Evolutionary conservation across 2,113 vertebrate genomes (phyloP).

Genomic region (Hucho hucho): DNA sequence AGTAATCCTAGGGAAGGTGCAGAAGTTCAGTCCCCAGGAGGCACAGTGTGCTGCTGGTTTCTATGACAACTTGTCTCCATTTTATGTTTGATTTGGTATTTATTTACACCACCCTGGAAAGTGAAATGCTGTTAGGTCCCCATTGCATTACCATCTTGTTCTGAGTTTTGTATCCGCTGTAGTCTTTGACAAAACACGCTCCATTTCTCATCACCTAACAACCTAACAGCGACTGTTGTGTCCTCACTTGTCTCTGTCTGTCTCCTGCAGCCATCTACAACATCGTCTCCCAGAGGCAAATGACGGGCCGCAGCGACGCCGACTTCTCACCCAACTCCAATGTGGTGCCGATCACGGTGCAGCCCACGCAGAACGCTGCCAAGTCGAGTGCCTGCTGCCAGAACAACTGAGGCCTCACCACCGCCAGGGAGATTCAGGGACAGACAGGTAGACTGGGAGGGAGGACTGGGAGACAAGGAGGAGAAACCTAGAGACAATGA

Average conservation of each 20-base stretch:
- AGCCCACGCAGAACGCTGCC: constrained; percentile 81
- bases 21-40: not conserved
- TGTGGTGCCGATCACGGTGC: constrained; percentile 84
- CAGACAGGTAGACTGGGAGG: constrained; percentile 16
- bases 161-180: too few relatives aligned
- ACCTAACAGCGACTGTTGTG: constrained; percentile 11
- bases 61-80: too few relatives aligned
- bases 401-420: constrained; percentile 76
- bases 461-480: constrained; percentile 5
- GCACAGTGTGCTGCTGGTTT: too few relatives aligned
- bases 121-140: too few relatives aligned
- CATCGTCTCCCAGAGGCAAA: constrained; percentile 86
- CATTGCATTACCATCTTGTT: too few relatives aligned
- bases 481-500: constrained; percentile 8
- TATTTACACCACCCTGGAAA: too few relatives aligned
- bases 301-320: constrained; percentile 69
- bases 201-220: constrained; percentile 15
- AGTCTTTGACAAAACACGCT: too few relatives aligned
- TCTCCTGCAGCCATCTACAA: constrained; percentile 81
- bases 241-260: constrained; percentile 1
- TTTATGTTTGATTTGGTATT: too few relatives aligned
- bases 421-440: constrained; percentile 41
- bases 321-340: constrained; percentile 79
- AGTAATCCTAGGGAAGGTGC: not conserved
- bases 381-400: constrained; percentile 81